Conservation (phyloP, 2,888 invertebrate species). For the Nemurella pictetii region DNA sequence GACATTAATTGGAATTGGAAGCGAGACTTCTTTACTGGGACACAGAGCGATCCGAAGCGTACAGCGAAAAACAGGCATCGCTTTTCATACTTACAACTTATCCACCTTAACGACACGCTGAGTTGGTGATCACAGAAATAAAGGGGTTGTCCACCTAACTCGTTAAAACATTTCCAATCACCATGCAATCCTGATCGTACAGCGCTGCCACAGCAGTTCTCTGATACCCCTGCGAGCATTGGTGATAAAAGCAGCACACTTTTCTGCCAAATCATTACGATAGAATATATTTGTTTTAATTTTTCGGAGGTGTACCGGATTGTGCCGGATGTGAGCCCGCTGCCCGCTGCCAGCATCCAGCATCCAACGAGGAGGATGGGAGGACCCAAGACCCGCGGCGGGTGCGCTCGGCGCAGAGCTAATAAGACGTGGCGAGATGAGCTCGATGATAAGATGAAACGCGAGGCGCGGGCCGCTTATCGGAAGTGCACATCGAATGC, state of each 20-base stretch:
- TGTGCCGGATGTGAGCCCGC: not conserved
- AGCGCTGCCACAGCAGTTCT: no score
- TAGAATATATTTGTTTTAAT: slow-evolving; percentile 7
- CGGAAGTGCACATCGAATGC: not conserved
- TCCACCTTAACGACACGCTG: no score
- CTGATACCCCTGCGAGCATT: not conserved
- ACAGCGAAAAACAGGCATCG: no score
- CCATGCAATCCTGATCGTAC: no score
- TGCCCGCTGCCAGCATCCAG: not conserved
- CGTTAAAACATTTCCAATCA: no score
- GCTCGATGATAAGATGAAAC: not conserved
- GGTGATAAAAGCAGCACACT: not conserved
- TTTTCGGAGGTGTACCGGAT: slow-evolving; percentile 4
- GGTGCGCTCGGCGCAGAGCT: not conserved
- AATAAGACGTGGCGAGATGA: not conserved
- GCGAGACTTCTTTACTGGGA: no score
- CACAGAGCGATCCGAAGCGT: no score
- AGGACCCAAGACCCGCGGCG: not conserved
- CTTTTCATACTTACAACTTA: no score
- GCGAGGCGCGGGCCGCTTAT: not conserved
- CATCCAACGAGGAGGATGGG: no score
- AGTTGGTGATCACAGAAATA: no score
- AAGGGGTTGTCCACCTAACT: no score
- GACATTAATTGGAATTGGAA: no score
- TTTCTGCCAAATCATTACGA: not conserved